Evolutionary conservation across 2,113 vertebrate species (phyloP).

Genomic region (Aptenodytes patagonicus): DNA sequence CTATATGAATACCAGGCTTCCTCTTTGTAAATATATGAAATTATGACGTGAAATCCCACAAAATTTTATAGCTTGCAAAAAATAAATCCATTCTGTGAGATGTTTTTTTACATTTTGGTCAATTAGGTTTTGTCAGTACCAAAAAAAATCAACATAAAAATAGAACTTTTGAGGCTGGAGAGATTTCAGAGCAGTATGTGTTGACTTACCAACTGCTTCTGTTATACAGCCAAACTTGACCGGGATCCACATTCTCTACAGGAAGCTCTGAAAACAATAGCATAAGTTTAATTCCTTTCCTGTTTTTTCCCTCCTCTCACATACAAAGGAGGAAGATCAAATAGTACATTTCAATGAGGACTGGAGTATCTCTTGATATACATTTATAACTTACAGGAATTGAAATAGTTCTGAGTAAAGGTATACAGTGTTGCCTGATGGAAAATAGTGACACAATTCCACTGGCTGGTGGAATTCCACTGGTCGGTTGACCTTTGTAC

Average conservation of each 20-base stretch:
- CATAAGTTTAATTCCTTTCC: rapidly evolving
- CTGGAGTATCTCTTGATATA: background rate
- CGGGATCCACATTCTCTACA: background rate
- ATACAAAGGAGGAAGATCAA: background rate
- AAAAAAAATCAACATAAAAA: background rate
- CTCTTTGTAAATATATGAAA: background rate
- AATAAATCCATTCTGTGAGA: background rate
- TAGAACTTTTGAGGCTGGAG: background rate
- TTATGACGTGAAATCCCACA: background rate
- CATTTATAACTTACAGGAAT: background rate
- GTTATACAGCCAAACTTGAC: background rate
- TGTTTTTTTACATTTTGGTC: background rate
- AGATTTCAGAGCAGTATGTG: background rate
- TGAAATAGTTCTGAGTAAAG: background rate
- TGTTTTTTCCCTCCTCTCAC: background rate
- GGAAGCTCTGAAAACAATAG: background rate
- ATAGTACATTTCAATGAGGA: background rate
- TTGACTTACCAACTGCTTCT: background rate
- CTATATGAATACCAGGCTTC: background rate
- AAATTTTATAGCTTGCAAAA: background rate
- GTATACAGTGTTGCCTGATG: no score
- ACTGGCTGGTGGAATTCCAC: background rate
- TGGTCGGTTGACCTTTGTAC: background rate
- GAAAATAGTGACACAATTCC: background rate
- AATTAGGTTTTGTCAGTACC: background rate